Conservation (phyloP, 2,888 invertebrate genomes). For the Nymphalis c-album region DNA sequence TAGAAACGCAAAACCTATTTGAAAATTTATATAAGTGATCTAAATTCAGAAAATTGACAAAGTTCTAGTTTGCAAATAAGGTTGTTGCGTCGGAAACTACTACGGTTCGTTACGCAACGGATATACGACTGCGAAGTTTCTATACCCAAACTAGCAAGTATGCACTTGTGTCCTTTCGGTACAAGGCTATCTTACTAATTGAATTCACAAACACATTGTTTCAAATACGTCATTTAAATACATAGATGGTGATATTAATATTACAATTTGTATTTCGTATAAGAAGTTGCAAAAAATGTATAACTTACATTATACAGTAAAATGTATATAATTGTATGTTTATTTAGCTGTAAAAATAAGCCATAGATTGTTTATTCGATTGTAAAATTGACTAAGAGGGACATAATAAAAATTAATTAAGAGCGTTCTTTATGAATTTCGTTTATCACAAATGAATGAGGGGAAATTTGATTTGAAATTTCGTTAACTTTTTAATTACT, state of each 20-base stretch:
- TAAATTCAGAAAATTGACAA: no score
- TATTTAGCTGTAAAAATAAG: no score
- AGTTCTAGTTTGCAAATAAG: no score
- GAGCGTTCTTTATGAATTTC: conserved; percentile 53
- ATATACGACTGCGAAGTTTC: conserved; percentile 43
- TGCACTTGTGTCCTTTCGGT: conserved; percentile 22
- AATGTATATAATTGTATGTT: no score
- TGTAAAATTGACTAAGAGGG: conserved; percentile 13
- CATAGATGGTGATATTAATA: background rate
- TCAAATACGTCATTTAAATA: background rate
- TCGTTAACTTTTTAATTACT: conserved; percentile 40
- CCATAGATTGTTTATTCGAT: no score
- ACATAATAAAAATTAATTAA: conserved; percentile 61
- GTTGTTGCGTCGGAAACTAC: conserved; percentile 30
- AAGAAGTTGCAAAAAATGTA: no score
- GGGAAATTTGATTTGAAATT: conserved; percentile 30
- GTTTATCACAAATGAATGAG: conserved; percentile 47
- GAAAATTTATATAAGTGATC: no score
- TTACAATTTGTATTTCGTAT: background rate
- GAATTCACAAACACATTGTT: conserved; percentile 33
- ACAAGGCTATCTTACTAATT: background rate
- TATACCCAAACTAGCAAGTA: conserved; percentile 23
- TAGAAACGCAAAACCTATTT: no score
- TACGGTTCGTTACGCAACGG: conserved; percentile 55
- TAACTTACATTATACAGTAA: no score